A percentile compares a stretch with the other conserved stretches of the same genome.
Evolutionary conservation across 2,113 vertebrate species (phyloP).

Genomic region (Atlantisia rogersi): DNA sequence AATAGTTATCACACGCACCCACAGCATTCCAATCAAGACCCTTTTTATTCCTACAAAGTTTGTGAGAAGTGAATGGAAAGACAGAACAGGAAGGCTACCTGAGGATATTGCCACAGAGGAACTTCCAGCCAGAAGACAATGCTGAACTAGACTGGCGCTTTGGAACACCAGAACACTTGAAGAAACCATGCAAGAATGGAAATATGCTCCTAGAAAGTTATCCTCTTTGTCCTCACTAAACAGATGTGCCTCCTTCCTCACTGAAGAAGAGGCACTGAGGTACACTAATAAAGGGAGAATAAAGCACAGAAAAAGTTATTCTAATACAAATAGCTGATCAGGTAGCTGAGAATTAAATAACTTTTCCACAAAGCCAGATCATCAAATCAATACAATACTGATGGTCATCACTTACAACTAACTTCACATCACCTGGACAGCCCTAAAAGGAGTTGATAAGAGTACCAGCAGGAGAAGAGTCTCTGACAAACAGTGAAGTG

Average conservation of each 20-base stretch:
- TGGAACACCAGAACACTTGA: not conserved
- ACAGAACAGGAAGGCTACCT: not conserved
- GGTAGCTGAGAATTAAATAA: not conserved
- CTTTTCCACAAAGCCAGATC: not conserved
- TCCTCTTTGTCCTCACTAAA: not conserved
- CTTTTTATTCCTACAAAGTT: not conserved
- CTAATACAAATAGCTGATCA: not conserved
- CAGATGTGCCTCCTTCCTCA: not conserved
- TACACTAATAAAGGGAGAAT: not conserved
- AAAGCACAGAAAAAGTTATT: not conserved
- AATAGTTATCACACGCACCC: not conserved
- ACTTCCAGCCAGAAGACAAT: not conserved
- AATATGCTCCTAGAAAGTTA: not conserved
- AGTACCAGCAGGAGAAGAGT: not conserved
- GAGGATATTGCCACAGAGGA: not conserved
- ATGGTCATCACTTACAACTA: not conserved
- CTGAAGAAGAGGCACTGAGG: not conserved
- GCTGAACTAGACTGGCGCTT: not conserved
- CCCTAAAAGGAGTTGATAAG: accelerated
- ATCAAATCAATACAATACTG: not conserved
- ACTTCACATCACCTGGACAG: not conserved
- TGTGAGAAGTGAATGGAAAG: not conserved
- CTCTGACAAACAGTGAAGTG: not conserved
- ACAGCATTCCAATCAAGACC: not conserved
- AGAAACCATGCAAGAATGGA: not conserved